These are phyloP conservation scores for Cataglyphis livida DNA, from an alignment of 2,888 invertebrate species.

Conservation along the genomic window DNA sequence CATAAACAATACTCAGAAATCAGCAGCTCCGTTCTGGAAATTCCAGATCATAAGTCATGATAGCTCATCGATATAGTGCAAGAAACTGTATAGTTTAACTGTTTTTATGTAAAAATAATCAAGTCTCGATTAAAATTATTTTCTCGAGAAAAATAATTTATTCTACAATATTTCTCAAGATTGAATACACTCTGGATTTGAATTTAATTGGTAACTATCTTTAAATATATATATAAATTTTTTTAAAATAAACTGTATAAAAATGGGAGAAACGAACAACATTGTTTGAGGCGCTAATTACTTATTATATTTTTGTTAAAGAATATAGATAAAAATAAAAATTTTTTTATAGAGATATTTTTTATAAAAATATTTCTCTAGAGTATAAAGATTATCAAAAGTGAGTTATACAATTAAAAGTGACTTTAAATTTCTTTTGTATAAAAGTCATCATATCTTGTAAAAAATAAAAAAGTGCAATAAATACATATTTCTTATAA, in stretches of 20 bases:
- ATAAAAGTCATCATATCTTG: neutral
- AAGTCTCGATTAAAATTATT: neutral
- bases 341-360: neutral
- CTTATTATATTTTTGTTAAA: neutral
- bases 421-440: neutral
- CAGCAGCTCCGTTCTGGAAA: conserved; percentile 14
- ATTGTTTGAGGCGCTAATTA: neutral
- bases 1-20: conserved; percentile 21
- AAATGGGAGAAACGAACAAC: neutral
- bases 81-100: neutral
- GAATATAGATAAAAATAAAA: neutral
- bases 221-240: neutral
- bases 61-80: neutral
- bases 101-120: neutral
- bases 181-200: neutral
- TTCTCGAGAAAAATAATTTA: neutral
- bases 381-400: neutral
- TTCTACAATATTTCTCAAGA: neutral
- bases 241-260: neutral
- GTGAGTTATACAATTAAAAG: neutral
- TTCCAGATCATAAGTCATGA: neutral
- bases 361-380: neutral
- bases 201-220: neutral
- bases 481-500: neutral
- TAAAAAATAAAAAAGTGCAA: neutral